These are phyloP conservation scores for Ceyx margarethae DNA, from an alignment of 2,113 vertebrate genomes.

Conservation along the genomic window DNA sequence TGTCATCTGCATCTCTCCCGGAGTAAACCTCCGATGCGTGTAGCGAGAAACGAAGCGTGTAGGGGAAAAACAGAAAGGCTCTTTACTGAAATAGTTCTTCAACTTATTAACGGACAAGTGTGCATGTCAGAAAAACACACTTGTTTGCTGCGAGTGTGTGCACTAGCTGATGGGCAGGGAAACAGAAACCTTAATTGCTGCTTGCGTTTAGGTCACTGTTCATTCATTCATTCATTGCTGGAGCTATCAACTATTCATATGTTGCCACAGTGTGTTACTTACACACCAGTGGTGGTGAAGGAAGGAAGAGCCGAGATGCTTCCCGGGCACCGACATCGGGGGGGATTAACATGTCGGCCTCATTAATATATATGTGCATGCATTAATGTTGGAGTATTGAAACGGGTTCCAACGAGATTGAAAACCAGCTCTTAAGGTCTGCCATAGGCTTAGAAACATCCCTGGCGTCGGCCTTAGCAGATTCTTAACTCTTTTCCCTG, in stretches of 20 bases:
- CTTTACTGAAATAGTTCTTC: conserved; percentile 42
- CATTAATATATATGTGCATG: conserved; percentile 84
- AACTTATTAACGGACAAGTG: conserved; percentile 56
- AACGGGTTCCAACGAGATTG: conserved; percentile 63
- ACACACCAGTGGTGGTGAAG: conserved; percentile 84
- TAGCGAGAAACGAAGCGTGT: conserved; percentile 47
- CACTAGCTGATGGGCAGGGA: conserved; percentile 65
- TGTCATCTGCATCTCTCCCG: conserved; percentile 27
- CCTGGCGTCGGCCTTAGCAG: neutral
- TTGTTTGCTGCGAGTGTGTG: conserved; percentile 50
- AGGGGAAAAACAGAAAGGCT: conserved; percentile 31
- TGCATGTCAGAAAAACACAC: conserved; percentile 58
- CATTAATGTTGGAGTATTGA: conserved; percentile 76
- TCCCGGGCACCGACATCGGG: conserved; percentile 71
- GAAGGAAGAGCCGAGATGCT: conserved; percentile 79
- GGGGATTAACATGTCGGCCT: conserved; percentile 75
- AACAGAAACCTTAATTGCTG: conserved; percentile 67
- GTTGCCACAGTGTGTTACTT: conserved; percentile 92
- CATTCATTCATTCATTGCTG: conserved; percentile 77
- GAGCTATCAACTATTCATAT: conserved; percentile 90
- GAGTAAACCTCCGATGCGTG: conserved; percentile 23
- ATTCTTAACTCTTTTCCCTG: conserved; percentile 43
- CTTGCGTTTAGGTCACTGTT: conserved; percentile 65
- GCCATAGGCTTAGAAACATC: conserved; percentile 28
- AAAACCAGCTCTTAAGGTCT: conserved; percentile 50